Base-by-base conservation (phyloP, 2,113 vertebrate species). In the Bos indicus region DNA sequence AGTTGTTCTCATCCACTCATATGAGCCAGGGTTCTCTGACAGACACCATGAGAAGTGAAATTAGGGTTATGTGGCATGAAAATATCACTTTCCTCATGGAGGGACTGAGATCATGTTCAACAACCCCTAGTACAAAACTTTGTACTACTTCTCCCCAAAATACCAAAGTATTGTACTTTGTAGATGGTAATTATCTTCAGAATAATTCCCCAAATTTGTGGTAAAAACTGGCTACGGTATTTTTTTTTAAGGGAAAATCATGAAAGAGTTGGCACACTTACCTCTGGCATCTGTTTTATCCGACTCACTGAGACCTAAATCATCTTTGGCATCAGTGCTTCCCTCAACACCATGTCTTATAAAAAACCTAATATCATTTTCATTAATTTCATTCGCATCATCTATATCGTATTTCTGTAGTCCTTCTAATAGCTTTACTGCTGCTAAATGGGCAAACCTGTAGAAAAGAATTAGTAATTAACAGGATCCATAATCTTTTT, bases 381-480 rank as follows among this genome's bases (percentile, higher is more conserved):
- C 97, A 80, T 99, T 98, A 43, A 99, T 82, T 90, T 99, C 99
- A 98, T 98, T 98, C 40, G 98, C 96, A 57, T 98, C 98, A 94
- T 98, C 98, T 64, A 94, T 93, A 89, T 95, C 98, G 56, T 95
- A 98, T 62, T 94, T 95, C 90, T 96, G 93, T 40, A 92, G 78
- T 26, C 98, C 98, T 28, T 97, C 98, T n/a, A 99, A 51, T 78
- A 99, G 97, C 82, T 99, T 98, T 96, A 99, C 98, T 71, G 98
- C 99, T 83, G 98, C 98, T 94, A 98, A 85, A 0, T 99, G 99
- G 60, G 98, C 98, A 98, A 98, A 99, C 97, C 99, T 99, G 96
- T 93, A 93, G 43, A 88, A 96, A 96, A 88, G 36, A 97, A 91
- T 87, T 23, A 96, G 19, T 25, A 97, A 64, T 95, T 89, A 97